phyloP scores from a whole-genome alignment of 1,140 invertebrate species.

The Zeugodacus cucurbitae region DNA sequence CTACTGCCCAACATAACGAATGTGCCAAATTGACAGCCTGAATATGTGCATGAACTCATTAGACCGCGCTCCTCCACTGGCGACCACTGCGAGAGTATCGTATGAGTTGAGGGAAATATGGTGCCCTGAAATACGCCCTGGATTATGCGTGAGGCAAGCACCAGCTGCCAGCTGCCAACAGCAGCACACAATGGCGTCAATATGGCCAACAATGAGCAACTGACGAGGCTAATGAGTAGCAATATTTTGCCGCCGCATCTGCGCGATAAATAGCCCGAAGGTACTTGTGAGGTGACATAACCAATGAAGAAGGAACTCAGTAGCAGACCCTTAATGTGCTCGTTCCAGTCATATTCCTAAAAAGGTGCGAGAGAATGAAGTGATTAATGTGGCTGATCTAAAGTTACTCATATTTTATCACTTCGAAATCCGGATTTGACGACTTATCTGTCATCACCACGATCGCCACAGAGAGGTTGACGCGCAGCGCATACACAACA shows the following conservation, averaged over 20 bases:
- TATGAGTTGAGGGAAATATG: constrained; percentile 80
- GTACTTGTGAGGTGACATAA: constrained; percentile 68
- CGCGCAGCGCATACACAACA: constrained; percentile 72
- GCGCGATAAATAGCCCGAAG: constrained; percentile 74
- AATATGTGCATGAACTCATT: constrained; percentile 69
- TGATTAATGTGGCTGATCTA: no score
- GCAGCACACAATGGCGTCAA: constrained; percentile 58
- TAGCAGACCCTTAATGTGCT: constrained; percentile 54
- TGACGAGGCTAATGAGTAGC: constrained; percentile 68
- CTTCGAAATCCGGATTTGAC: constrained; percentile 56
- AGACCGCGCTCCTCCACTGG: constrained; percentile 70
- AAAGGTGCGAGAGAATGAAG: neutral
- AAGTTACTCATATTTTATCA: neutral
- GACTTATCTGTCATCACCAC: constrained; percentile 58
- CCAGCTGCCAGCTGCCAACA: constrained; percentile 70
- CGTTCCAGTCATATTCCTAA: constrained; percentile 67
- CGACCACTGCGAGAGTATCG: constrained; percentile 80
- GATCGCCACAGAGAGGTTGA: constrained; percentile 77
- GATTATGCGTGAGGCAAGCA: constrained; percentile 70
- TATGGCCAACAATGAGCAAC: constrained; percentile 52
- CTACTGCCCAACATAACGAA: constrained; percentile 68
- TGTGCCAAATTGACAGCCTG: constrained; percentile 76
- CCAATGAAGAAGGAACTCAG: constrained; percentile 74
- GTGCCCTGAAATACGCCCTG: constrained; percentile 82
- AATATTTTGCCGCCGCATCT: constrained; percentile 72